phyloP scores from a whole-genome alignment of 2,797 vertebrate genomes.

The Myotis vivesi region DNA sequence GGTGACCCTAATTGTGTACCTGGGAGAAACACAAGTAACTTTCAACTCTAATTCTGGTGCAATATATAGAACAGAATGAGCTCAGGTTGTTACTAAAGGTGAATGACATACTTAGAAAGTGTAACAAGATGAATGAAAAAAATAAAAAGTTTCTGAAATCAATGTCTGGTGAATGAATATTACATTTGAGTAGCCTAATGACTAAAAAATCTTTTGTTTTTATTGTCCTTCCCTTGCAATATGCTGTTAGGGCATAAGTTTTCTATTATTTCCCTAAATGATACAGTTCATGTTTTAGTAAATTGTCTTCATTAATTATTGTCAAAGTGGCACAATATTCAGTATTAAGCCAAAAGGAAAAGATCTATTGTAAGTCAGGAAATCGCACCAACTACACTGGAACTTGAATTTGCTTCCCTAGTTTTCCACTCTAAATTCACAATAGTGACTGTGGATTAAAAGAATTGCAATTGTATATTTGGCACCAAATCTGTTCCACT shows the following conservation, averaged over 20 bases:
- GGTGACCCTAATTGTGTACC: slow-evolving; percentile 54
- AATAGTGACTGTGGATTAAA: slow-evolving; percentile 37
- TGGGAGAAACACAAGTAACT: slow-evolving; percentile 38
- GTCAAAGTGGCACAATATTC: slow-evolving; percentile 44
- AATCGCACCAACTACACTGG: slow-evolving; percentile 15
- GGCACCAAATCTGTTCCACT: slow-evolving; percentile 47
- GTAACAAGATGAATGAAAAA: background rate
- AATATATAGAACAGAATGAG: slow-evolving; percentile 66
- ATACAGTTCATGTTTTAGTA: slow-evolving; percentile 28
- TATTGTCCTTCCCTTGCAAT: slow-evolving; percentile 50
- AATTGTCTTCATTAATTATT: slow-evolving; percentile 65
- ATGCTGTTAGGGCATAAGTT: slow-evolving; percentile 8
- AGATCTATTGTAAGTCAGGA: slow-evolving; percentile 63
- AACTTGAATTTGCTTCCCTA: slow-evolving; percentile 58
- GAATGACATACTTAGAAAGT: slow-evolving; percentile 57
- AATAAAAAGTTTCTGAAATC: background rate
- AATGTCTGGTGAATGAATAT: background rate
- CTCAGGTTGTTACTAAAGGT: slow-evolving; percentile 43
- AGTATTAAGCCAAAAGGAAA: slow-evolving; percentile 63
- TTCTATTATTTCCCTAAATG: slow-evolving; percentile 57
- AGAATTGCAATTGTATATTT: slow-evolving; percentile 51
- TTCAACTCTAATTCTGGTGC: background rate
- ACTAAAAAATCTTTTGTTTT: slow-evolving; percentile 21
- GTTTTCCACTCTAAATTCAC: slow-evolving; percentile 65
- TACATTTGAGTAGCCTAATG: slow-evolving; percentile 15